phyloP scores from a whole-genome alignment of 2,888 invertebrate genomes.

The Cephus nigrinus region DNA sequence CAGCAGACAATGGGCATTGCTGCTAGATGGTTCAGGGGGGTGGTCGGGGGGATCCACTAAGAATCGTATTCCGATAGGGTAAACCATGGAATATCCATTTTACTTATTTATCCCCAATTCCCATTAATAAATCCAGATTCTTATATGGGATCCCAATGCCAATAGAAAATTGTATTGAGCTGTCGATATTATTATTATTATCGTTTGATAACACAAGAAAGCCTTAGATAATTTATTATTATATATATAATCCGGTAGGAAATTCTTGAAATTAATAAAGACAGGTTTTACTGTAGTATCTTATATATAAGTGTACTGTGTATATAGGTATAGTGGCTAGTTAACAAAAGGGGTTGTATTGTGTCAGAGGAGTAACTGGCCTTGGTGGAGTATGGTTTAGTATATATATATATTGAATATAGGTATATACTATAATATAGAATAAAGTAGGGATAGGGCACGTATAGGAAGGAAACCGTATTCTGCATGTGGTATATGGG shows the following conservation, averaged over 20 bases:
- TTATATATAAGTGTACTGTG: background rate
- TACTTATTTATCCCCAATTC: background rate
- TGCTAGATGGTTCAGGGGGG: background rate
- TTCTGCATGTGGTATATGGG: background rate
- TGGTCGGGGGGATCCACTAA: background rate
- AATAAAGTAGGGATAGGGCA: background rate
- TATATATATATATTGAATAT: background rate
- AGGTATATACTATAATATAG: background rate
- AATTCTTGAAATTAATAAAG: background rate
- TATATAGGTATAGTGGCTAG: background rate
- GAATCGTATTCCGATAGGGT: slow-evolving; percentile 1
- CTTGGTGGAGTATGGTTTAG: background rate
- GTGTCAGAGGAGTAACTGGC: background rate
- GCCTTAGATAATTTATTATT: too few relatives aligned
- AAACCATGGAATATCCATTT: background rate
- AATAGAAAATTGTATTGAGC: background rate
- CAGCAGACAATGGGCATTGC: slow-evolving; percentile 35
- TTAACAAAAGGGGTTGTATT: background rate
- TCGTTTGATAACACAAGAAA: background rate
- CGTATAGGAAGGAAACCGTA: background rate
- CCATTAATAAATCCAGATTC: background rate
- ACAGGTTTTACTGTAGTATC: background rate
- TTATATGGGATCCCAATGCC: background rate
- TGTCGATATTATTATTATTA: background rate
- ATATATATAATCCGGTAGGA: background rate